Conservation (phyloP, 2,888 invertebrate genomes). For the Rhingia rostrata region DNA sequence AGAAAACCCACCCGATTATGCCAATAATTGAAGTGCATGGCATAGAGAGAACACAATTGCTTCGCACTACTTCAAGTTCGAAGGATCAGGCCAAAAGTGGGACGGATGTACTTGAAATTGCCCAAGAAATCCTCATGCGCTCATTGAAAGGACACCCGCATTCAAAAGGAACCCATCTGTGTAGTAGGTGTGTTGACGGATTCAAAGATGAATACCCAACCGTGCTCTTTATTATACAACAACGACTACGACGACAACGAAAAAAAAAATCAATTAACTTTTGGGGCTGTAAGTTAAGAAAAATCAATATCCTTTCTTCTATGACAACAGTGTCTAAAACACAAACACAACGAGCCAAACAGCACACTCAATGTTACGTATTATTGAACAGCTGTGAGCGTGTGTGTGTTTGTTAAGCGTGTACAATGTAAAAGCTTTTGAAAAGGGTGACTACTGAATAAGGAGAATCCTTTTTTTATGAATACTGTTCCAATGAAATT, state of each 20-base stretch:
- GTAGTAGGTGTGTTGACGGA: slow-evolving; percentile 32
- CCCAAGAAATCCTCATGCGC: slow-evolving; percentile 46
- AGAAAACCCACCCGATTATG: slow-evolving; percentile 7
- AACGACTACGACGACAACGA: background rate
- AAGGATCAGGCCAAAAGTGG: slow-evolving; percentile 30
- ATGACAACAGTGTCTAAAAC: slow-evolving; percentile 59
- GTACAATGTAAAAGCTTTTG: slow-evolving; percentile 52
- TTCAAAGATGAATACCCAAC: slow-evolving; percentile 24
- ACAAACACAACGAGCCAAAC: slow-evolving; percentile 32
- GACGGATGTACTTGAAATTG: slow-evolving; percentile 32
- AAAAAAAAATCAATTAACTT: slow-evolving; percentile 66
- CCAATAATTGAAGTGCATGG: slow-evolving; percentile 30
- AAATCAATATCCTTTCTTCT: slow-evolving; percentile 69
- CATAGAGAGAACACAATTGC: slow-evolving; percentile 29
- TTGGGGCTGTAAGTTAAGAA: slow-evolving; percentile 48
- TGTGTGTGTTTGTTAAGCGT: slow-evolving; percentile 41
- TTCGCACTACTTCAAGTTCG: slow-evolving; percentile 35
- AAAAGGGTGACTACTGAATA: slow-evolving; percentile 26
- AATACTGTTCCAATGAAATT: slow-evolving; percentile 5
- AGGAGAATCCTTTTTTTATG: slow-evolving; percentile 19
- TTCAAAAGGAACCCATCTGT: slow-evolving; percentile 11
- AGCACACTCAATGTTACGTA: slow-evolving; percentile 48
- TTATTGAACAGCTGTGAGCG: slow-evolving; percentile 11
- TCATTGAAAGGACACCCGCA: slow-evolving; percentile 39
- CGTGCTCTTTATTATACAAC: background rate